Percentiles rank a stretch among this genome's conserved stretches.
These are phyloP conservation scores for Bombus pascuorum DNA, from an alignment of 1,140 invertebrate species.

Conservation along the genomic window DNA sequence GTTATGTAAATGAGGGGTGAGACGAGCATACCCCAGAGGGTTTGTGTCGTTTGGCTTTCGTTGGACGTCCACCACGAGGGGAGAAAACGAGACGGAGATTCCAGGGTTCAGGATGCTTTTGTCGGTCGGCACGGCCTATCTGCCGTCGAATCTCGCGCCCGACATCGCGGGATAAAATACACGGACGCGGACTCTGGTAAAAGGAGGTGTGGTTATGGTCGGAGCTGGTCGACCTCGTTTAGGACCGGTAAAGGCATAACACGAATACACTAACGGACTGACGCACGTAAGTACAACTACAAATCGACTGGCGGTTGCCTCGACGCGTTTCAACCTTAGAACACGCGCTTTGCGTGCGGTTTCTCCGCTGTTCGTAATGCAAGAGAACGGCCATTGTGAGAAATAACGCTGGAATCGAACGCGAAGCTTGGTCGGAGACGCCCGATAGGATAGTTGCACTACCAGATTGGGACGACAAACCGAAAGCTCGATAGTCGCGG, in stretches of 20 bases:
- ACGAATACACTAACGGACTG: slow-evolving; percentile 49
- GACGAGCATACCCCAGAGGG: background rate
- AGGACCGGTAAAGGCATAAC: slow-evolving; percentile 73
- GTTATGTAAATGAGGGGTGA: slow-evolving; percentile 19
- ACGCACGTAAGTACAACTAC: slow-evolving; percentile 9
- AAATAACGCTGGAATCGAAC: background rate
- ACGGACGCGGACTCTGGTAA: slow-evolving; percentile 61
- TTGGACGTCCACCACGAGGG: background rate
- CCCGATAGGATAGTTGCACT: background rate
- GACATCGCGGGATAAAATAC: slow-evolving; percentile 62
- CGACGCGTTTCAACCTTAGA: background rate
- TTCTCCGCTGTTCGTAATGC: background rate
- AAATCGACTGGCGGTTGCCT: too few species aligned
- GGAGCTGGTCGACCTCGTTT: slow-evolving; percentile 78
- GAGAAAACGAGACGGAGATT: background rate
- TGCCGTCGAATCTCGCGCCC: slow-evolving; percentile 53
- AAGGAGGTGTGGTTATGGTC: slow-evolving; percentile 74
- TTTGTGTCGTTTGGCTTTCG: background rate
- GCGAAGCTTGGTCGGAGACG: background rate
- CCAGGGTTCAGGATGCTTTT: slow-evolving; percentile 22
- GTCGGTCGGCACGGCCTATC: slow-evolving; percentile 23
- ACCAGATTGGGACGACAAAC: background rate
- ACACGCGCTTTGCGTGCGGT: background rate
- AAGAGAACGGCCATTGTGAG: background rate
- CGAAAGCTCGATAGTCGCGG: background rate